Base-by-base conservation (phyloP, 2,888 invertebrate genomes). In the Rotaria magnacalcarata region DNA sequence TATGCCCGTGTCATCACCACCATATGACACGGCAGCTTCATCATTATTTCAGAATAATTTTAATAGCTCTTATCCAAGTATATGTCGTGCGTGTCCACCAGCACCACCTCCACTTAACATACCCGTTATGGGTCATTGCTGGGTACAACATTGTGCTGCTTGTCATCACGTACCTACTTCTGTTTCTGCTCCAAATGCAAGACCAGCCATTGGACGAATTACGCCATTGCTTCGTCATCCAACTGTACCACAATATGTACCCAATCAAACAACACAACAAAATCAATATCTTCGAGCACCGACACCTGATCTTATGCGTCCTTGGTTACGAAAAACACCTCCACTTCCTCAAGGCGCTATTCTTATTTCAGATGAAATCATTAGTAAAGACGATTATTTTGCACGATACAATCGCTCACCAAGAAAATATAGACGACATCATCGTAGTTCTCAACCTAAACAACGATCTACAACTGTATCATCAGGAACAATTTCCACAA, bases 201-300 rank as follows among this genome's bases (percentile, higher is more conserved):
- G 67, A 14, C 67, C 67, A 5, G 1, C 0, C 0, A 11, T n/a
- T 80, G 80, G 80, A 24, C 43, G 80, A 47, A 14, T 24, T 80
- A 80, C 80, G 34, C 80, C 80, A 24, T 80, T 80, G n/a, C 80
- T 80, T 80, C 80, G 80, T n/a, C 24, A 47, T n/a, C 47, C 80
- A 47, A 47, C 47, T 16, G 80, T 80, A 47, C n/a, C 80, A 47
- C 80, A 43, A n/a, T 80, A n/a, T 80, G 2, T 80, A 80, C 80
- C 80, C 2, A 19, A 47, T 47, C 67, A 67, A 41, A 34, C 56
- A 56, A 24, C 2, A 56, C 24, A 5, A 56, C 6, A 27, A 27
- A 16, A 41, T n/a, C 43, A 80, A 1, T n/a, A n/a, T 43, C 4
- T 4, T 24, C 80, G 11, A 8, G 0, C 24, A 5, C 10, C 24